Base-by-base conservation (phyloP, 1,140 invertebrate species). In the Lutraria rhynchaena region DNA sequence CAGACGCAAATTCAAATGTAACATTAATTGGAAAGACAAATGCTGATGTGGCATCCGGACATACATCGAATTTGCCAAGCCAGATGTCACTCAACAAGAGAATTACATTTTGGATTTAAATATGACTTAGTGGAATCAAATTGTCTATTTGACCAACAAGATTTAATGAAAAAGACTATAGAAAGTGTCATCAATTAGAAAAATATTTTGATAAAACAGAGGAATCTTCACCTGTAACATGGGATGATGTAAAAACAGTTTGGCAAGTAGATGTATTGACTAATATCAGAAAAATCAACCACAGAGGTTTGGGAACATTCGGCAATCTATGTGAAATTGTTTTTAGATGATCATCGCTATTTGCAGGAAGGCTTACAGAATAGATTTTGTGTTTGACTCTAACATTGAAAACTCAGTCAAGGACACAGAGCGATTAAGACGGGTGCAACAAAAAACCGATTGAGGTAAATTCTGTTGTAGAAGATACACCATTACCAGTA, bases 201-300 rank as follows among this genome's bases (percentile, higher is more conserved):
- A n/a, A n/a, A n/a, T n/a, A n/a, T n/a, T n/a, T n/a, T n/a, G n/a
- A n/a, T n/a, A n/a, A n/a, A n/a, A n/a, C n/a, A n/a, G n/a, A n/a
- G n/a, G n/a, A n/a, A n/a, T n/a, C n/a, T n/a, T n/a, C n/a, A n/a
- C n/a, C n/a, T n/a, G n/a, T n/a, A n/a, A n/a, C n/a, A n/a, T n/a
- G n/a, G n/a, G n/a, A n/a, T n/a, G n/a, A n/a, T n/a, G n/a, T n/a
- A n/a, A n/a, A n/a, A n/a, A n/a, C n/a, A n/a, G n/a, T n/a, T n/a
- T n/a, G n/a, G n/a, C n/a, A n/a, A n/a, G n/a, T n/a, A n/a, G 73
- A 61, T 29, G 57, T 46, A 60, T 61, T 76, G 44, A 58, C 58
- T 3, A 61, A 76, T 51, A 29, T 49, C 22, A 3, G 44, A 33
- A 51, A 44, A 22, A 3, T 58, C 1, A 41, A 55, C 7, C 33